phyloP scores from a whole-genome alignment of 2,888 invertebrate species.

The Leucania comma region DNA sequence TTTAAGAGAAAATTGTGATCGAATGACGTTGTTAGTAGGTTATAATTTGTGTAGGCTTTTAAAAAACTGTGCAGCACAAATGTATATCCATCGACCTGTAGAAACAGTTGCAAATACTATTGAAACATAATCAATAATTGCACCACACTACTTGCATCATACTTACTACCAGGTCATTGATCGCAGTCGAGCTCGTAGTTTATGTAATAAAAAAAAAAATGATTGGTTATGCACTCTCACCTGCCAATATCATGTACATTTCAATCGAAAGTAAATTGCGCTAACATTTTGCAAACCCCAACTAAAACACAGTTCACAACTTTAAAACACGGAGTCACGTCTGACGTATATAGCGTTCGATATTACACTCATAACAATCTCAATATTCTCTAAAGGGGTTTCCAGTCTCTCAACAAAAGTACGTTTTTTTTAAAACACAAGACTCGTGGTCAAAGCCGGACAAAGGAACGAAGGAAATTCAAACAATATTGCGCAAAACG shows the following conservation, averaged over 20 bases:
- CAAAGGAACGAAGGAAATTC: conserved; percentile 64
- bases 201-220: background rate
- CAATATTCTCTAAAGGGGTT: conserved; percentile 50
- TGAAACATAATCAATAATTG: no score
- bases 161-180: no score
- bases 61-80: no score
- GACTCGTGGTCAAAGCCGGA: conserved; percentile 59
- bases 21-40: conserved; percentile 28
- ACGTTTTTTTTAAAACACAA: conserved; percentile 33
- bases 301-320: conserved; percentile 29
- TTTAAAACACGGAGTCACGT: conserved; percentile 42
- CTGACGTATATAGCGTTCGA: conserved; percentile 37
- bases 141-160: no score
- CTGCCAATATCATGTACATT: conserved; percentile 5
- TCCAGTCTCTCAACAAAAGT: conserved; percentile 34
- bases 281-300: conserved; percentile 6
- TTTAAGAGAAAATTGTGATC: conserved; percentile 51
- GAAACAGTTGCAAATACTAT: background rate
- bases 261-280: background rate
- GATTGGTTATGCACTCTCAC: background rate
- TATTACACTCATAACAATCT: conserved; percentile 47
- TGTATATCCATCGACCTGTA: background rate
- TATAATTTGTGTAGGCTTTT: conserved; percentile 1
- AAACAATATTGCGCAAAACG: conserved; percentile 78
- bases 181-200: no score